Evolutionary conservation across 2,797 vertebrate species (phyloP), one percentile per base, ranked within the genome.

Genomic region (Cossypha polioptera): DNA sequence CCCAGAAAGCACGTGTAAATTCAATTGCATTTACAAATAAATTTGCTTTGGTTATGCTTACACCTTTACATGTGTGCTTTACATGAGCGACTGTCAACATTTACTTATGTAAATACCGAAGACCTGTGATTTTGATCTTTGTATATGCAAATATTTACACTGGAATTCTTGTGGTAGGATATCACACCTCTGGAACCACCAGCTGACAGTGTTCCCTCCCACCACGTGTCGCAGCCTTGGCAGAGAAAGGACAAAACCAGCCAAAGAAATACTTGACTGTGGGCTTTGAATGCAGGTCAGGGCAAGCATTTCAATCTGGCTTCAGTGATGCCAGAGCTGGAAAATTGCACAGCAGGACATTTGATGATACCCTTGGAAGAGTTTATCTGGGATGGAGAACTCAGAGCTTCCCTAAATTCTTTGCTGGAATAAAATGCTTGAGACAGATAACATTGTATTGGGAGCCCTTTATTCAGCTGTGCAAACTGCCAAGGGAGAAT

Each of bases 111-210:
- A 96, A 96, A 95, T 95, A 86, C 61, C 1, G 2, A 88, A 94
- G 89, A 92, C 79, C 82, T 7, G 9, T 88, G 91, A 96, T 96
- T 96, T 92, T 93, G 90, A 88, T 96, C 91, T 94, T 88, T 94
- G 66, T 90, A 90, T 95, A 91, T 88, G 87, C 94, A 96, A 96
- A 95, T 95, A 94, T 95, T 95, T 92, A 94, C 85, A 59, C 61
- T 92, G 73, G 69, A 94, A 90, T 71, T 78, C 89, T 81, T 91
- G 45, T 59, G 88, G 82, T 76, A 88, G 85, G 66, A 88, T 91
- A 90, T 93, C 66, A 76, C 79, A 91, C 87, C 91, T 95, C 94
- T 88, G 92, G 82, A 96, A 89, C 69, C 54, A 78, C 59, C 73
- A 91, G 71, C 76, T 84, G 89, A 86, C 75, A 53, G 43, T 14